Evolutionary conservation across 1,140 invertebrate species (phyloP).

Genomic region (Reticulitermes speratus): DNA sequence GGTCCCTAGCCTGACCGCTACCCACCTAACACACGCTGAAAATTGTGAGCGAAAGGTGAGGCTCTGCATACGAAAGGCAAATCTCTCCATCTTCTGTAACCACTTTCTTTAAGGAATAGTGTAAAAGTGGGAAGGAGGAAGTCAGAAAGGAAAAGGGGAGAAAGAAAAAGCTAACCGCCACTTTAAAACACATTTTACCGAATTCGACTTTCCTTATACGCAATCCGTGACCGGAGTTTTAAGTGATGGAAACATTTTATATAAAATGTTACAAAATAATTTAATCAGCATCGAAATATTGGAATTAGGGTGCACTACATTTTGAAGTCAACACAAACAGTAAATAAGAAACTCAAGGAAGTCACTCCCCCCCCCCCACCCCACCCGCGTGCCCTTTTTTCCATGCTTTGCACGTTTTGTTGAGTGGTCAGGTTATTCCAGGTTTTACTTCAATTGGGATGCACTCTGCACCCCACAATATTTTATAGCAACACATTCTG

Average conservation of each 20-base stretch:
- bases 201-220: slow-evolving; percentile 1
- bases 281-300: background rate
- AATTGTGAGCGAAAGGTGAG: background rate
- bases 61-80: background rate
- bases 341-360: background rate
- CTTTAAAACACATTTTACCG: slow-evolving; percentile 13
- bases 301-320: background rate
- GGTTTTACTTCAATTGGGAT: background rate
- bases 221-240: background rate
- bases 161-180: slow-evolving; percentile 9
- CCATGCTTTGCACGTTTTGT: background rate
- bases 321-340: background rate
- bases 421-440: background rate
- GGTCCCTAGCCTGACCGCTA: background rate
- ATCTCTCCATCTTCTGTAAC: background rate
- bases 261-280: slow-evolving; percentile 1
- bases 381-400: no score
- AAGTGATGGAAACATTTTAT: slow-evolving; percentile 1
- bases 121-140: background rate
- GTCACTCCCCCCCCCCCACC: background rate
- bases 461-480: background rate
- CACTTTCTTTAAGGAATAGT: background rate
- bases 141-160: background rate
- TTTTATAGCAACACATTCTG: background rate
- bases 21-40: background rate